A percentile compares a stretch with the other conserved stretches of the same genome.
Evolutionary conservation across 2,888 invertebrate species (phyloP).

Genomic region (Netelia melanura): DNA sequence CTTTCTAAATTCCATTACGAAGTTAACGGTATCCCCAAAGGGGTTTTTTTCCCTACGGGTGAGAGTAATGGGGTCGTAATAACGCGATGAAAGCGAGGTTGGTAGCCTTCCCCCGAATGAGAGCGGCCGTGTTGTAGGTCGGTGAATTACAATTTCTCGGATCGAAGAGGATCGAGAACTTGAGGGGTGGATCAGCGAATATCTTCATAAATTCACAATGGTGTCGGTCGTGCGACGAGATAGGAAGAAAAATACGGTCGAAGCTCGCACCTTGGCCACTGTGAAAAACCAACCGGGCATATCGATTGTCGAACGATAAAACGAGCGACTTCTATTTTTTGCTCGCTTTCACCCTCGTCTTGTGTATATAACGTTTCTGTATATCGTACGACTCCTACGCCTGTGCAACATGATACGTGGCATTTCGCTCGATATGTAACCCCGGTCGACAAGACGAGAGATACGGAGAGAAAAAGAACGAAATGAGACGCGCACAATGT

Average conservation of each 20-base stretch:
- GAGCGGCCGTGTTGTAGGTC: not conserved
- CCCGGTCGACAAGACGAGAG: not conserved
- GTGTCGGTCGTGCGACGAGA: not conserved
- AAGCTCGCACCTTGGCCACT: not conserved
- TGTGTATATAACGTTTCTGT: not conserved
- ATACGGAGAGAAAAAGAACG: not conserved
- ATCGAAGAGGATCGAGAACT: not conserved
- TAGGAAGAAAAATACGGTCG: not conserved
- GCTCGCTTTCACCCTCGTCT: constrained; percentile 7
- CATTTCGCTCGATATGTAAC: constrained; percentile 19
- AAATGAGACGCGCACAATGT: not conserved
- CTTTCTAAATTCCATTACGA: no score
- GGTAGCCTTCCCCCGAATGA: not conserved
- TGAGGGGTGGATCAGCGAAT: not conserved
- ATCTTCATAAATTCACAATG: not conserved
- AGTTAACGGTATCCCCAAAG: no score
- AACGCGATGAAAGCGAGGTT: not conserved
- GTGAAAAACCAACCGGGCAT: constrained; percentile 1
- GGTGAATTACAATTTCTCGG: constrained; percentile 24
- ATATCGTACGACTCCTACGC: not conserved
- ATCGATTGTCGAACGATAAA: constrained; percentile 49
- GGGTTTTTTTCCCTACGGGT: no score
- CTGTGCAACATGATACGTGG: not conserved
- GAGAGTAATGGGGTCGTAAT: not conserved
- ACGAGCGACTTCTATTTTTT: constrained; percentile 53